Percentiles rank a stretch among this genome's conserved stretches.
Conservation (phyloP, 2,888 invertebrate genomes). For the Hypercompe scribonia region DNA sequence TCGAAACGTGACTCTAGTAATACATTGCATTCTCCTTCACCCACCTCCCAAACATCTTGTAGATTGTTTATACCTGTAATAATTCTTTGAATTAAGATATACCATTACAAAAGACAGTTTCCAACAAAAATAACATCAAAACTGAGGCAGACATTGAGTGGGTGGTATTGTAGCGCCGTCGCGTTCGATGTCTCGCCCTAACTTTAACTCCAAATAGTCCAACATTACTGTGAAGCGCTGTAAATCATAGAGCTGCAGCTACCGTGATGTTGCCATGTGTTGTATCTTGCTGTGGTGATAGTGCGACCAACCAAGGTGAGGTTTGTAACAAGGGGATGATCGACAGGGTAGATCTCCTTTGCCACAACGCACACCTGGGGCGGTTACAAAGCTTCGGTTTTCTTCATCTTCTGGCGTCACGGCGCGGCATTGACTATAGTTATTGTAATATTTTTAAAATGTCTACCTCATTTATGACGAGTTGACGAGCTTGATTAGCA, state of each 20-base stretch:
- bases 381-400: conserved; percentile 55
- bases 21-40: conserved; percentile 99
- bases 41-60: conserved; percentile 99
- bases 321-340: conserved; percentile 90
- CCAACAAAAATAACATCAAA: background rate
- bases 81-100: background rate
- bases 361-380: conserved; percentile 89
- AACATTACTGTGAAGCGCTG: background rate
- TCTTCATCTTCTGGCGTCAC: conserved; percentile 27
- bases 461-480: too few species aligned
- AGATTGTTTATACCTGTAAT: conserved; percentile 94
- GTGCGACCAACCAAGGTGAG: conserved; percentile 86
- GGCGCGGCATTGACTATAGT: background rate
- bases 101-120: background rate
- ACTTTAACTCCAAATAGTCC: background rate
- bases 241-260: background rate
- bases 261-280: conserved; percentile 14
- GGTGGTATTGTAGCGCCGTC: background rate
- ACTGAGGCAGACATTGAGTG: background rate
- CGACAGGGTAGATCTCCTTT: conserved; percentile 86
- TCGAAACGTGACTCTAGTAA: conserved; percentile 98
- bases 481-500: background rate
- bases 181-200: background rate
- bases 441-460: background rate
- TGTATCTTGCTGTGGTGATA: conserved; percentile 42